Evolutionary conservation across 2,113 vertebrate species (phyloP).

Genomic region (Proterorhinus semilunaris): DNA sequence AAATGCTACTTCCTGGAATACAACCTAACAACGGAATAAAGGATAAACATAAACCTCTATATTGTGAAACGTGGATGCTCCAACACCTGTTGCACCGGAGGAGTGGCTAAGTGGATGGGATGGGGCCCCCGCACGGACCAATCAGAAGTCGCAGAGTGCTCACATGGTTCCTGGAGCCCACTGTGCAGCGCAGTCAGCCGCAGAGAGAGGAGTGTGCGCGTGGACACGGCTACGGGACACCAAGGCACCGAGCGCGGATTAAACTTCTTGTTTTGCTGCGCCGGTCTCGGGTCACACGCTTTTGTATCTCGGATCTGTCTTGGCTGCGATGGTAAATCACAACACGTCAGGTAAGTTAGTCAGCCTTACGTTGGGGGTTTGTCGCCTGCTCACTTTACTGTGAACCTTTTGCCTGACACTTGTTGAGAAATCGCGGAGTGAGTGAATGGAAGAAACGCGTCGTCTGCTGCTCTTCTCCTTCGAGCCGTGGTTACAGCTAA

Average conservation of each 20-base stretch:
- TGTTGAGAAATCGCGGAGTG: neutral
- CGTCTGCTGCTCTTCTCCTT: neutral
- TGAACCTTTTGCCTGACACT: neutral
- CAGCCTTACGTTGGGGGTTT: neutral
- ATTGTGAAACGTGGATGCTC: rapidly evolving
- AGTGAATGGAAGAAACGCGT: neutral
- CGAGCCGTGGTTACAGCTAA: neutral
- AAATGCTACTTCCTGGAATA: neutral
- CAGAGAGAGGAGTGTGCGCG: neutral
- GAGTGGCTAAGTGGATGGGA: neutral
- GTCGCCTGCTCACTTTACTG: neutral
- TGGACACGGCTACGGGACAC: neutral
- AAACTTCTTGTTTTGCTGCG: constrained; percentile 5
- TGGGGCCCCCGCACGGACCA: constrained; percentile 12
- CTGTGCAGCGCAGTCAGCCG: neutral
- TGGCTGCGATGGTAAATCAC: constrained; percentile 48
- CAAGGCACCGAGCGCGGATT: constrained; percentile 20
- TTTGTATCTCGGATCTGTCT: neutral
- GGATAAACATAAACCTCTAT: constrained; percentile 2
- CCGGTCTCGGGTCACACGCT: neutral
- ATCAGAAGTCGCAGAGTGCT: constrained; percentile 23
- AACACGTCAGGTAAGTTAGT: constrained; percentile 35
- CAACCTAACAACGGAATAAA: constrained; percentile 38
- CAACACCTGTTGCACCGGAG: constrained; percentile 56
- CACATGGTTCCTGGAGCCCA: constrained; percentile 29